Evolutionary conservation across 2,113 vertebrate genomes (phyloP).

Genomic region (Danionella cerebrum): DNA sequence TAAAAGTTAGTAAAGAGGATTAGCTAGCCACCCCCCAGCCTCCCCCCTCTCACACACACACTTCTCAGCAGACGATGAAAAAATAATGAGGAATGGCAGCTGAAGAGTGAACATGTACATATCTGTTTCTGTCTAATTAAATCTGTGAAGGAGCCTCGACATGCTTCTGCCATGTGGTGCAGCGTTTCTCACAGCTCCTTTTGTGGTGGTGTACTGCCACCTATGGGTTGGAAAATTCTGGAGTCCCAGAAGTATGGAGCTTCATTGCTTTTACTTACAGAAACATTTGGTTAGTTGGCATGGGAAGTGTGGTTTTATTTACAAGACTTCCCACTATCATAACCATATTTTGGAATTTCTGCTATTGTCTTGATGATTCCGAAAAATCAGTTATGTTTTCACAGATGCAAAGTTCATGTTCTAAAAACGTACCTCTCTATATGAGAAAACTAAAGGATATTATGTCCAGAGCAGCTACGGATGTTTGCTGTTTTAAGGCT

Average conservation of each 20-base stretch:
- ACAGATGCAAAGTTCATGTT: too few species aligned
- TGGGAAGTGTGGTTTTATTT: background rate
- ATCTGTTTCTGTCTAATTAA: conserved; percentile 77
- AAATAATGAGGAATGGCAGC: conserved; percentile 65
- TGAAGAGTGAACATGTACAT: conserved; percentile 70
- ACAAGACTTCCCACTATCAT: background rate
- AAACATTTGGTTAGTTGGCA: background rate
- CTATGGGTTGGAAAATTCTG: conserved; percentile 52
- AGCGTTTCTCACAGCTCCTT: conserved; percentile 45
- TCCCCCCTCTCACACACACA: too few species aligned
- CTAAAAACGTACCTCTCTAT: background rate
- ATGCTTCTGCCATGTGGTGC: conserved; percentile 55
- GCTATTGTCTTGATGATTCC: too few species aligned
- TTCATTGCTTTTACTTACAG: conserved; percentile 8
- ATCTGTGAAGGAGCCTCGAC: conserved; percentile 65
- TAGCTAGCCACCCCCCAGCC: too few species aligned
- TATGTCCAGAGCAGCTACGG: conserved; percentile 48
- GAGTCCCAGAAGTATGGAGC: conserved; percentile 4
- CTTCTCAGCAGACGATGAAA: conserved; percentile 55
- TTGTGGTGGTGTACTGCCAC: conserved; percentile 70
- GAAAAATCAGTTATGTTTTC: too few species aligned
- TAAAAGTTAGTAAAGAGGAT: conserved; percentile 66
- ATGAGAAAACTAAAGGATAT: background rate
- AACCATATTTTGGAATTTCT: background rate
- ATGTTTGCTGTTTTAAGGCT: conserved; percentile 59